Evolutionary conservation across 2,113 vertebrate genomes (phyloP), one percentile per base, ranked within the genome.

Genomic region (Stomatorhinus ivindoensis): DNA sequence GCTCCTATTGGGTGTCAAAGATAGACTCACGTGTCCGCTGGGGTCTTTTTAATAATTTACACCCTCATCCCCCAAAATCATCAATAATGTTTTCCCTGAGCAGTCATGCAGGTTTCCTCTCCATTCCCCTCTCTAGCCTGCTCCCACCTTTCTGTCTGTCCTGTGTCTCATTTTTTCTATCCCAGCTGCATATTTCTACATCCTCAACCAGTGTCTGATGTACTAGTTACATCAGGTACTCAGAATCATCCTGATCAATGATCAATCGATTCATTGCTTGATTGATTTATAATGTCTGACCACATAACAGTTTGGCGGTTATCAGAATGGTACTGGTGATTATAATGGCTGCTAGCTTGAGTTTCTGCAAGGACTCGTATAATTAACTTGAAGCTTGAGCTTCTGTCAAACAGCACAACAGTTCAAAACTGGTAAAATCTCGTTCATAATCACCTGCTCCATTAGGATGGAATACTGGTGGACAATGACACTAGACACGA

Each of bases 71-170:
- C 82, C 48, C 85, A 95, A 95, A 96, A 94, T 96, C 95, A 96
- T 96, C 95, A 96, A 95, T 95, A 95, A 96, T 96, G 95, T 94
- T 95, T 94, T 95, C 95, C 94, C 94, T 93, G 93, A 93, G 94
- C 94, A 93, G 95, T 95, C 94, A 95, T 95, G 95, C 94, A 95
- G 94, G 93, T 95, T 94, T 93, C 93, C 94, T 93, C 92, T 84
- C 88, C 42, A 42, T 86, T 35, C 58, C 44, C 91, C 93, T 92
- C 92, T 82, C 87, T 87, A 51, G 19, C 83, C 84, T 53, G 13
- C 31, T 69, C 86, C 46, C 83, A 89, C 90, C 17, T 88, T 73
- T 47, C 87, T 87, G 61, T 86, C 89, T 82, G 53, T 86, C 80
- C 90, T 73, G 73, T 84, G 84, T 90, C 89, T 89, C 51, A 39